Conservation (phyloP, 1,140 invertebrate species). For the Pygmarrhopalites habei region DNA sequence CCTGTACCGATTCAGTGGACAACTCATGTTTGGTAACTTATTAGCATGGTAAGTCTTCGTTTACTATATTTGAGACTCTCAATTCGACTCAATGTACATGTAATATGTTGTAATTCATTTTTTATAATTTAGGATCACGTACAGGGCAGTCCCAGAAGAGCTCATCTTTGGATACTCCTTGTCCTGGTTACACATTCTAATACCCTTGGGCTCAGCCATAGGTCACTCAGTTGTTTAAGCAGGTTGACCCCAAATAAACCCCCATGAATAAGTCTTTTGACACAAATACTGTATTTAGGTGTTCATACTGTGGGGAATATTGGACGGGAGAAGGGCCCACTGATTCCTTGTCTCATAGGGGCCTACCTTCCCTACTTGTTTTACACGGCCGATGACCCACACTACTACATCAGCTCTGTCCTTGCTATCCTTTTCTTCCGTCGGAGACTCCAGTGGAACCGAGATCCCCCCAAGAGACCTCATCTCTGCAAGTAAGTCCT, state of each 20-base stretch:
- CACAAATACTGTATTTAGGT: slow-evolving; percentile 46
- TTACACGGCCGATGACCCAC: slow-evolving; percentile 58
- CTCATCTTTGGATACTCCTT: slow-evolving; percentile 62
- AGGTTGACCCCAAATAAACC: not conserved
- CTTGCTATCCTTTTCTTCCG: slow-evolving; percentile 57
- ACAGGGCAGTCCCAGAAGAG: slow-evolving; percentile 69
- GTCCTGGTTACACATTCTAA: slow-evolving; percentile 58
- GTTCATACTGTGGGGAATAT: slow-evolving; percentile 85
- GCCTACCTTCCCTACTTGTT: slow-evolving; percentile 58
- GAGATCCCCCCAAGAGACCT: slow-evolving; percentile 52
- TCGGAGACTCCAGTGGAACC: slow-evolving; percentile 69
- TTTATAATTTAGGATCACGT: no score
- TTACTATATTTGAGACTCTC: no score
- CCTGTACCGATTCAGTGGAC: slow-evolving; percentile 64
- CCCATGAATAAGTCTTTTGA: not conserved
- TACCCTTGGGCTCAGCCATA: slow-evolving; percentile 64
- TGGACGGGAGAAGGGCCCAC: slow-evolving; percentile 63
- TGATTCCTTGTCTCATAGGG: slow-evolving; percentile 60
- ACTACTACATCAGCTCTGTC: slow-evolving; percentile 58
- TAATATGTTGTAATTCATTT: no score
- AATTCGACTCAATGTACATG: no score
- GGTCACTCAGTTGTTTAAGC: slow-evolving; percentile 49
- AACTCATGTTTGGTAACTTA: slow-evolving; percentile 67
- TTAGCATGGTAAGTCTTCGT: no score
- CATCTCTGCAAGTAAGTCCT: slow-evolving; percentile 45